Percentiles rank a stretch among this genome's conserved stretches.
These are phyloP conservation scores for Scolopax mira DNA, from an alignment of 2,113 vertebrate genomes.

Conservation along the genomic window DNA sequence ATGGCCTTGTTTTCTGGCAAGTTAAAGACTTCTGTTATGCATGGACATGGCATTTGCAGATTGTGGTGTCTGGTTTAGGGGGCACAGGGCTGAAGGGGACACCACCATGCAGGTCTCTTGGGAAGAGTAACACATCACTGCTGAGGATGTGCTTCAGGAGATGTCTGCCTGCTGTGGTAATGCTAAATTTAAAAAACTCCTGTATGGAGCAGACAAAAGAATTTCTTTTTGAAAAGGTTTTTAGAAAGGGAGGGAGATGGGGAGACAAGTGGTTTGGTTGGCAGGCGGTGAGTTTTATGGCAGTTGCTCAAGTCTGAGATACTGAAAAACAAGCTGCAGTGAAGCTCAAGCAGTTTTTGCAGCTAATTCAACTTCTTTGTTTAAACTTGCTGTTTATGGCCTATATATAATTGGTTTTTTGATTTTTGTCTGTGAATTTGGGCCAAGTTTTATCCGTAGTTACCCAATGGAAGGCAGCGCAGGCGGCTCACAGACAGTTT, in stretches of 20 bases:
- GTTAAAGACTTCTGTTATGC: not conserved
- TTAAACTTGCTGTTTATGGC: not conserved
- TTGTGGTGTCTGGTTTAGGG: not conserved
- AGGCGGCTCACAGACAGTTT: not conserved
- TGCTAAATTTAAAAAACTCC: too few species aligned
- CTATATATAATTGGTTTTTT: not conserved
- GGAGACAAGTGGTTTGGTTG: not conserved
- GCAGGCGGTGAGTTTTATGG: not conserved
- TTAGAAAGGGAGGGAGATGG: not conserved
- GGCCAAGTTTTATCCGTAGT: not conserved
- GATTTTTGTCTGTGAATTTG: not conserved
- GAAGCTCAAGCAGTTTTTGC: not conserved
- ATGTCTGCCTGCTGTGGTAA: not conserved
- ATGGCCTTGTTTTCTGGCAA: not conserved
- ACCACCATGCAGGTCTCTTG: not conserved
- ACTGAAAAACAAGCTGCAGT: not conserved
- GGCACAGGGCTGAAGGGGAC: not conserved
- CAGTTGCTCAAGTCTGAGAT: not conserved
- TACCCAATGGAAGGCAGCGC: not conserved
- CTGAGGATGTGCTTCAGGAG: rapidly evolving
- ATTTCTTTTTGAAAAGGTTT: not conserved
- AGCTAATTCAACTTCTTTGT: not conserved
- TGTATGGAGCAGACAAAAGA: not conserved
- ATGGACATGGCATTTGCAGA: rapidly evolving
- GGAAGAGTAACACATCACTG: not conserved